These are phyloP conservation scores for Arothron firmamentum DNA, from an alignment of 2,113 vertebrate species.

Conservation along the genomic window DNA sequence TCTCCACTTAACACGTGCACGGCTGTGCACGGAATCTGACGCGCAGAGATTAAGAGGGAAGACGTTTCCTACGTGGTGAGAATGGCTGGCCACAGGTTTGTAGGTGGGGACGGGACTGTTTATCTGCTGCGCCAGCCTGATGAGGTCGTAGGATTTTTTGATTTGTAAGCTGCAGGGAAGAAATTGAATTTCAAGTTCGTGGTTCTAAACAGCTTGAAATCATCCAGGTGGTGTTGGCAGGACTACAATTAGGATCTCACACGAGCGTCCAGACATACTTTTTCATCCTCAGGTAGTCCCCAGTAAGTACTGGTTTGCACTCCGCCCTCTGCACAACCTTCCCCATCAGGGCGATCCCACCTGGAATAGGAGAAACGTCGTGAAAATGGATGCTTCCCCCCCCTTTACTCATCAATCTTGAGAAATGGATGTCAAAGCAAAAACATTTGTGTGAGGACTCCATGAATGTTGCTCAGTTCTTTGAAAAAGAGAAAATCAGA, in stretches of 20 bases:
- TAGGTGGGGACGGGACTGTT: constrained; percentile 91
- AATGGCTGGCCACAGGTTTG: constrained; percentile 92
- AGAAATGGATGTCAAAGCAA: neutral
- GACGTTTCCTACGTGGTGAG: constrained; percentile 82
- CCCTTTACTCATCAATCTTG: neutral
- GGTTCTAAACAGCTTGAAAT: no score
- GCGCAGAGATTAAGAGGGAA: no score
- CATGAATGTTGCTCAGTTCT: neutral
- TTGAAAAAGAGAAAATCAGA: no score
- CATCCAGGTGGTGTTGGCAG: neutral
- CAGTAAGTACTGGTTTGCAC: constrained; percentile 89
- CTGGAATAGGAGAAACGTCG: constrained; percentile 54
- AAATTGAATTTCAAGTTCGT: neutral
- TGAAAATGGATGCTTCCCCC: no score
- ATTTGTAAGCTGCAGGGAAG: constrained; percentile 82
- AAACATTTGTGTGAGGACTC: neutral
- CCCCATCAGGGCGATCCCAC: constrained; percentile 92
- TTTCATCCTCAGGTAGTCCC: constrained; percentile 95
- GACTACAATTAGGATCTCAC: neutral
- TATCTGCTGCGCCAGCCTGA: constrained; percentile 88
- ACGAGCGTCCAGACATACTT: constrained; percentile 66
- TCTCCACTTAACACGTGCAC: no score
- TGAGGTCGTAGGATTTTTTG: constrained; percentile 91
- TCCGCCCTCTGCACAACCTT: constrained; percentile 96
- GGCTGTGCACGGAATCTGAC: no score